Percentiles rank a stretch among this genome's conserved stretches.
phyloP scores from a whole-genome alignment of 2,113 vertebrate species.

The Pan troglodytes region NHGRI_mPanTro3-v2.1_pri NC_072409.2:36219501-36220000 shows the following conservation, averaged over 20 bases:
- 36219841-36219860: background rate
- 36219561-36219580: slow-evolving; percentile 39
- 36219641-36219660: slow-evolving; percentile 59
- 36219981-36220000: background rate
- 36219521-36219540: slow-evolving; percentile 65
- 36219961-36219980: background rate
- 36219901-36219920: background rate
- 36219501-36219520: slow-evolving; percentile 69
- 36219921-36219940: background rate
- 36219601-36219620: slow-evolving; percentile 57
- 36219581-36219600: background rate
- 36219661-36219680: background rate
- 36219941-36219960: background rate
- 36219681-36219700: background rate
- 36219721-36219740: background rate
- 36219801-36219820: background rate
- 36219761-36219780: background rate
- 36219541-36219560: slow-evolving; percentile 64
- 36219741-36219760: background rate
- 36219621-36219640: slow-evolving; percentile 7
- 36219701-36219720: background rate
- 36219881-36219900: background rate
- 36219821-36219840: background rate
- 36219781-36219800: slow-evolving; percentile 44
- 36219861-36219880: background rate